Base-by-base conservation (phyloP, 1,140 invertebrate genomes). In the Tetramorium alpestre region DNA sequence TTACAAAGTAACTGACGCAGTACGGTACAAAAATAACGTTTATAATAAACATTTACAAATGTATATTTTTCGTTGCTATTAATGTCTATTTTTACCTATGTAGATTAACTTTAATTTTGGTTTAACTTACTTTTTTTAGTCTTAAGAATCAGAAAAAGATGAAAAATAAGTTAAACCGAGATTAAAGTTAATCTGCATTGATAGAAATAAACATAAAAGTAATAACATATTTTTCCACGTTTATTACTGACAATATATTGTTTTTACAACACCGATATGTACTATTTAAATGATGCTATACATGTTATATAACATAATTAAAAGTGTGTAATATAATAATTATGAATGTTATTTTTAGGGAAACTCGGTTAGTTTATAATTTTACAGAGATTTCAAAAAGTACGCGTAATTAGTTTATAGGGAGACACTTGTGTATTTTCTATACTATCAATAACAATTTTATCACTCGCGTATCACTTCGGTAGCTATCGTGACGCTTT, bases 391-490 rank as follows among this genome's bases (percentile, higher is more conserved):
- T 33, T 33, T 33, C 0, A 33, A 4, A 33, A 33, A 33, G 33
- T 33, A 33, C 33, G 3, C 33, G 33, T 33, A 4, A 33, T 33
- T 33, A 33, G 0, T 33, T 33, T 33, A 33, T 33, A 33, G 33
- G 33, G 33, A 33, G 33, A 33, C 3, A 33, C 33, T 33, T 33
- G 33, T 33, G 33, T 33, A 22, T 25, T 80, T 67, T n/a, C 25
- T 38, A 18, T 7, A 44, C 38, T 58, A 72, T 62, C 16, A n/a
- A 28, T 56, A 28, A 84, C 44, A 60, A 13, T 22, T 28, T 22
- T 60, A 60, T 72, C 51, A 28, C 54, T 73, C 67, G 22, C 18
- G 25, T 44, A 84, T 60, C 44, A 49, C 38, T 60, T 56, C 18
- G 22, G 22, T 70, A 75, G 54, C 11, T 75, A 56, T 75, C 80